Conservation (phyloP, 2,888 invertebrate genomes). For the Cephus nigrinus region DNA sequence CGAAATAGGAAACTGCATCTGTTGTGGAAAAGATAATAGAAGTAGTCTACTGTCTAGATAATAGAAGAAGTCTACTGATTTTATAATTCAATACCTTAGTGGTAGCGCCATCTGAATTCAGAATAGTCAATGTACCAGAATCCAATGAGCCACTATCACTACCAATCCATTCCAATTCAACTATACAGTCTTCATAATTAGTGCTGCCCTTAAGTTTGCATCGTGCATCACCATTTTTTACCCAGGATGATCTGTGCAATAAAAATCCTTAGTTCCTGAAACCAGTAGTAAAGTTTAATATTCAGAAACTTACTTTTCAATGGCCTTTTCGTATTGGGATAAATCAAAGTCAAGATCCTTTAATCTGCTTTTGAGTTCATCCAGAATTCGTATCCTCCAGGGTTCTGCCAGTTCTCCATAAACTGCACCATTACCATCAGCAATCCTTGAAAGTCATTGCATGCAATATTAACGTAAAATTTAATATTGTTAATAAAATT, state of each 20-base stretch:
- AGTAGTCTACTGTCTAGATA: neutral
- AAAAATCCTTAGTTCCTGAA: neutral
- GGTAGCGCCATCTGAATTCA: conserved; percentile 81
- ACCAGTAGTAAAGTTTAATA: conserved; percentile 3
- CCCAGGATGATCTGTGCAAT: conserved; percentile 77
- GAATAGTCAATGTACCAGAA: conserved; percentile 80
- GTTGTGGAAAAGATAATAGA: conserved; percentile 38
- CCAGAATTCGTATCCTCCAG: conserved; percentile 82
- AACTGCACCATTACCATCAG: conserved; percentile 71
- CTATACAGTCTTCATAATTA: conserved; percentile 78
- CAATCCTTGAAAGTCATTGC: conserved; percentile 40
- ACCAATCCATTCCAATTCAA: conserved; percentile 86
- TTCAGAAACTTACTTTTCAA: conserved; percentile 72
- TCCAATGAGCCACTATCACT: conserved; percentile 72
- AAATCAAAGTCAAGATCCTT: conserved; percentile 68
- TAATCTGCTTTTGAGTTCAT: conserved; percentile 74
- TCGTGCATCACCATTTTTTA: conserved; percentile 84
- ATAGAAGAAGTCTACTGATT: neutral
- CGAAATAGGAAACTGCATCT: conserved; percentile 78
- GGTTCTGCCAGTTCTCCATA: conserved; percentile 77
- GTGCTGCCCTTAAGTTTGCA: conserved; percentile 67
- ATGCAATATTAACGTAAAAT: conserved; percentile 9
- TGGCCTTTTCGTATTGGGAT: conserved; percentile 78
- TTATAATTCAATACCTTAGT: conserved; percentile 71
- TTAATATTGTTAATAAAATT: neutral